Evolutionary conservation across 2,888 invertebrate genomes (phyloP).

Genomic region (Scaptomyza polygonia): DNA sequence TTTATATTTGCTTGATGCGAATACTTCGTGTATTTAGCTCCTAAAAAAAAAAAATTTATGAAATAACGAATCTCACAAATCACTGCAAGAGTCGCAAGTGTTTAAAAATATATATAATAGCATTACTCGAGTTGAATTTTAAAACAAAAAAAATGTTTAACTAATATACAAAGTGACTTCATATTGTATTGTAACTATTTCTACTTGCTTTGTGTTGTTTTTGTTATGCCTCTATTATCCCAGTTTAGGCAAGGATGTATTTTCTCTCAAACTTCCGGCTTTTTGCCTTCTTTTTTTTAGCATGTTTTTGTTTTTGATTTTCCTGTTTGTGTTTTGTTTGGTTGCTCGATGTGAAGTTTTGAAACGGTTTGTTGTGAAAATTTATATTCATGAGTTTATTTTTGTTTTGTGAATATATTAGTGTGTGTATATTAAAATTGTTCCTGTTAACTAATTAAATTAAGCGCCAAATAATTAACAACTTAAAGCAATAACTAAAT

Average conservation of each 20-base stretch:
- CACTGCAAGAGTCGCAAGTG: conserved; percentile 8
- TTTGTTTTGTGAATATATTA: conserved; percentile 9
- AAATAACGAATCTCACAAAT: conserved; percentile 6
- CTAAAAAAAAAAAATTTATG: neutral
- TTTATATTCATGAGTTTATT: conserved; percentile 42
- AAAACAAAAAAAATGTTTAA: too few relatives aligned
- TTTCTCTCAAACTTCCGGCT: conserved; percentile 13
- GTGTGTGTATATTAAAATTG: neutral
- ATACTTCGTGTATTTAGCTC: conserved; percentile 53
- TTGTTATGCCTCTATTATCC: too few relatives aligned
- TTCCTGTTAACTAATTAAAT: conserved; percentile 13
- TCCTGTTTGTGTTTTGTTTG: conserved; percentile 9
- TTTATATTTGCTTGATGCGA: conserved; percentile 62
- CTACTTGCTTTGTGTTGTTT: neutral
- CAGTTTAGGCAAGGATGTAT: conserved; percentile 2
- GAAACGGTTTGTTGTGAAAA: conserved; percentile 38
- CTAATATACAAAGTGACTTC: too few relatives aligned
- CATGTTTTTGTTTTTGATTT: conserved; percentile 1
- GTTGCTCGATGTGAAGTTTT: conserved; percentile 16
- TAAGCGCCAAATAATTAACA: too few relatives aligned
- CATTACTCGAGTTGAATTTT: too few relatives aligned
- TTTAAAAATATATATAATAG: neutral
- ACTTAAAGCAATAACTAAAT: too few relatives aligned
- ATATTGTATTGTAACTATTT: neutral
- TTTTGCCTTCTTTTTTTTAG: neutral